These are phyloP conservation scores for Tiliqua scincoides DNA, from an alignment of 2,113 vertebrate species.

Conservation along the genomic window DNA sequence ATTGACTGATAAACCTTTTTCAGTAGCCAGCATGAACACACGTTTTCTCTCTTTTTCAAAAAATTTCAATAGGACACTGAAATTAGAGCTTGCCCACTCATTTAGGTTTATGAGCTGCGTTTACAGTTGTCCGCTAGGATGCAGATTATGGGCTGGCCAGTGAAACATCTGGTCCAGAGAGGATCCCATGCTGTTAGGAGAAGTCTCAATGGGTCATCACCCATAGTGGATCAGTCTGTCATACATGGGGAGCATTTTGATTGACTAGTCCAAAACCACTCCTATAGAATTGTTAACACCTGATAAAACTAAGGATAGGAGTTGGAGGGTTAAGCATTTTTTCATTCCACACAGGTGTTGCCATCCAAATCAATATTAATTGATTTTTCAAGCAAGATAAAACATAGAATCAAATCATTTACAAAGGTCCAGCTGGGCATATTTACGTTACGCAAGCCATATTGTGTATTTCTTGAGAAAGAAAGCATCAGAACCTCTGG, in stretches of 20 bases:
- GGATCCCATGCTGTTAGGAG: slow-evolving; percentile 16
- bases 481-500: background rate
- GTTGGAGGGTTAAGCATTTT: background rate
- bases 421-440: too few relatives aligned
- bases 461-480: background rate
- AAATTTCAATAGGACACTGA: slow-evolving; percentile 56
- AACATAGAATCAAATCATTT: background rate
- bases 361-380: background rate
- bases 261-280: background rate
- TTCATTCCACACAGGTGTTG: background rate
- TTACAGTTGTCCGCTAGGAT: slow-evolving; percentile 17
- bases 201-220: slow-evolving; percentile 4
- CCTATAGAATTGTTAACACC: background rate
- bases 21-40: slow-evolving; percentile 69
- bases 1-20: slow-evolving; percentile 79
- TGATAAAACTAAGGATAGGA: background rate
- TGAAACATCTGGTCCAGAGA: slow-evolving; percentile 1
- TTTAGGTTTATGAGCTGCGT: slow-evolving; percentile 47
- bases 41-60: slow-evolving; percentile 24
- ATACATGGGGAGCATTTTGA: background rate
- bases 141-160: slow-evolving; percentile 26
- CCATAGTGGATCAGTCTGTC: slow-evolving; percentile 27
- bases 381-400: slow-evolving; percentile 4
- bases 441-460: background rate
- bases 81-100: slow-evolving; percentile 47